Evolutionary conservation across 2,888 invertebrate species (phyloP), one percentile per base, ranked within the genome.

Genomic region (Adineta ricciae): DNA sequence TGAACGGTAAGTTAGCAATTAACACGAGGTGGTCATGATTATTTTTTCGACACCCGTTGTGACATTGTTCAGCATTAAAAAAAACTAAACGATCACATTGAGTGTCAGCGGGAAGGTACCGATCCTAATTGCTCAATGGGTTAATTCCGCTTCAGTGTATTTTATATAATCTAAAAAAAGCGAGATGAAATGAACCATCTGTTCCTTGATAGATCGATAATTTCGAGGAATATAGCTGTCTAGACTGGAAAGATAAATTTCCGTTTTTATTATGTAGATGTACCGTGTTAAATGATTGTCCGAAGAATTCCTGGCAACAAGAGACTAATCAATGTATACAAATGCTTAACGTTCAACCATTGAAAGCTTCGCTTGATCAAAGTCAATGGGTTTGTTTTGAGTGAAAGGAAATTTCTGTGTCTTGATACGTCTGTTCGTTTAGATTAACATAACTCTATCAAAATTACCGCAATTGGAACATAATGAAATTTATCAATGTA

Each of bases 401-500:
- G 19, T 19, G 50, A 50, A 50, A 50, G 46, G 5, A 50, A 50
- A 3, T 50, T 50, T 50, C 11, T 50, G 3, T 19, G 14, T 50
- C 14, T 19, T 3, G 19, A 14, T 19, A 41, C 41, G 2, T 1
- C 2, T 78, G 16, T 38, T 14, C 7, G 38, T 41, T 78, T 7
- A 78, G 78, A 78, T 78, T 9, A 78, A 78, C n/a, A 11, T 78
- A 41, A 78, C 78, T n/a, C 4, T 78, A 41, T 78, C 78, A n/a
- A 41, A 41, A 78, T 41, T 78, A 78, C 78, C 78, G n/a, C n/a
- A 24, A 78, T 78, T 78, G 41, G 78, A 78, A 78, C 41, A 41
- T 78, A 21, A 41, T 78, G 78, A 78, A 78, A 41, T 78, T 2
- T 78, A 78, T 78, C 78, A 78, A 41, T 78, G 78, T 78, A 41